Base-by-base conservation (phyloP, 2,113 vertebrate species). In the Thunnus thynnus region DNA sequence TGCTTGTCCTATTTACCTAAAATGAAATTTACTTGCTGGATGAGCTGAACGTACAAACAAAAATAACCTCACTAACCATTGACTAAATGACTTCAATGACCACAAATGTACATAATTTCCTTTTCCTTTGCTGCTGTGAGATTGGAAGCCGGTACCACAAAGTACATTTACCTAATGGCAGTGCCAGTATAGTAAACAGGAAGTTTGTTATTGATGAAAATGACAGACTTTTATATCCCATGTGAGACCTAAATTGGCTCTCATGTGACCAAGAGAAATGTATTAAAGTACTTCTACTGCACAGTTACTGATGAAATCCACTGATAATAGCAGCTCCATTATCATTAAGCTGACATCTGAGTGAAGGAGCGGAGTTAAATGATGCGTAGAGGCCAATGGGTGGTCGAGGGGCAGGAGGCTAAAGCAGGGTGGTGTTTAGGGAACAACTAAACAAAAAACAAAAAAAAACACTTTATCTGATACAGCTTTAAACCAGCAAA, bases 201-300 rank as follows among this genome's bases (percentile, higher is more conserved):
- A 80, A 83, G 75, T 78, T 16, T 52, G 46, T n/a, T 55, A 55
- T 30, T 74, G 57, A 64, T 56, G 66, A 36, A 75, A 79, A 41
- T 41, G 36, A 64, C 30, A 0, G 63, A 68, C 72, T 47, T 57
- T 41, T 9, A 41, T 41, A 41, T 41, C 36, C 36, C 36, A 41
- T 41, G 36, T 41, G 36, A 41, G 55, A 22, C 2, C 41, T 58
- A 66, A 89, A 83, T 80, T 1, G 61, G 58, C 69, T 80, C 79
- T 82, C 79, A 82, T 55, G 64, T 80, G 79, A 78, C 76, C 76
- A 22, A 18, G 0, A 22, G 64, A 6, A 41, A 56, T 54, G 52
- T 16, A 22, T 69, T 25, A 13, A 68, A 63, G 3, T 41, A 41
- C 16, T 27, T 68, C 54, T 13, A 5, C 17, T 10, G 63, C 30